Evolutionary conservation across 2,797 vertebrate genomes (phyloP).

Genomic region (Falco cherrug): DNA sequence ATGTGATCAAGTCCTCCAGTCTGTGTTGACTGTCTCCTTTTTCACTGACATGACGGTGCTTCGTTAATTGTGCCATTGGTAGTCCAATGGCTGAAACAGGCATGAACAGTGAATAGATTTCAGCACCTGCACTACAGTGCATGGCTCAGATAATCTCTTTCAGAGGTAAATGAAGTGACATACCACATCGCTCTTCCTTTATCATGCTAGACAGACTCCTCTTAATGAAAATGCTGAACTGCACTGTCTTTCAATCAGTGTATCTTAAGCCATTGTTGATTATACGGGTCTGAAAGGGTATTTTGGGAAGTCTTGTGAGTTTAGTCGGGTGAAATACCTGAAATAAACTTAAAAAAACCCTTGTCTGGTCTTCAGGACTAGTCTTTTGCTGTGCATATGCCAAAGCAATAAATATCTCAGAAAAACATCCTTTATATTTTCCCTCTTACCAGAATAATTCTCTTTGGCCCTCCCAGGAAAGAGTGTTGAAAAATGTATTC

Average conservation of each 20-base stretch:
- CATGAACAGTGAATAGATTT: not conserved
- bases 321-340: not conserved
- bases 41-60: not conserved
- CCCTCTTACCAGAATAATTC: not conserved
- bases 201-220: not conserved
- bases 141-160: not conserved
- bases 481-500: not conserved
- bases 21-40: not conserved
- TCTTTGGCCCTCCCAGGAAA: not conserved
- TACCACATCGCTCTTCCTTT: not conserved
- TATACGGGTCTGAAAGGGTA: not conserved
- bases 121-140: not conserved
- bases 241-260: not conserved
- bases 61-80: not conserved
- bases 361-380: not conserved
- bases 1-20: not conserved
- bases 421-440: not conserved
- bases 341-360: not conserved
- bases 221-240: not conserved
- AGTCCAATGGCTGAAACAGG: not conserved
- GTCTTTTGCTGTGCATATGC: not conserved
- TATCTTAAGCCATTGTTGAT: not conserved
- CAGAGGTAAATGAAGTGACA: not conserved
- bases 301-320: not conserved
- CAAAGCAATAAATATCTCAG: not conserved